Evolutionary conservation across 2,888 invertebrate genomes (phyloP), one percentile per base, ranked within the genome.

Genomic region (Pilophorus perplexus): DNA sequence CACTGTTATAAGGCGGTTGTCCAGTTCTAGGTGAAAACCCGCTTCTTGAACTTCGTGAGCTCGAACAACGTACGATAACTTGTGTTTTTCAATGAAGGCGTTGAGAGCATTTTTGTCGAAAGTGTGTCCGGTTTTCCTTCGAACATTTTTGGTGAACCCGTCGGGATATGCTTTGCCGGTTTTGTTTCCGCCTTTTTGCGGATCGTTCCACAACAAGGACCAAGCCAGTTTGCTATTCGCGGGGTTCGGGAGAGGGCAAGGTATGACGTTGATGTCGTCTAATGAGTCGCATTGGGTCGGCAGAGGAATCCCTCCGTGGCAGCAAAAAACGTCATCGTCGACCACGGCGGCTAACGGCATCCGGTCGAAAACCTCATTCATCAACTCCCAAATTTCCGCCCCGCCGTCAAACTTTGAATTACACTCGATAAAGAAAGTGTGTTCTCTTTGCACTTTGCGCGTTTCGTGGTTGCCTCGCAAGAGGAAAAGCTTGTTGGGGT

Each of bases 181-280:
- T 12, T 46, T 46, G 16, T 46, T 33, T 52, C 52, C 64, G 52
- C 20, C 28, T 28, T 62, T 62, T 22, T 28, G 20, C 1, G 88
- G 88, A 74, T 89, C 89, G 75, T 87, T 89, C 89, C 89, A 89
- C 77, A 89, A 80, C 20, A 89, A 77, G 73, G 89, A 88, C 89
- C 89, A 89, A 1, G 88, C 88, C 62, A 88, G 77, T n/a, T 83
- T 80, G 75, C 85, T 85, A 75, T 87, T 84, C 48, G 86, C 85
- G 0, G 37, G 33, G 65, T 84, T 81, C 22, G 78, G 75, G 40
- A 89, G 77, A 0, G 86, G 86, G 42, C 80, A 79, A 0, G 86
- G 87, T 67, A 89, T 83, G 67, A 82, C 81, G 74, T 86, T 84
- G 28, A 88, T 85, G 12, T 83, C 82, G 1, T 81, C 76, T 38